Evolutionary conservation across 2,797 vertebrate genomes (phyloP), one percentile per base, ranked within the genome.

Genomic region (Merluccius polli): DNA sequence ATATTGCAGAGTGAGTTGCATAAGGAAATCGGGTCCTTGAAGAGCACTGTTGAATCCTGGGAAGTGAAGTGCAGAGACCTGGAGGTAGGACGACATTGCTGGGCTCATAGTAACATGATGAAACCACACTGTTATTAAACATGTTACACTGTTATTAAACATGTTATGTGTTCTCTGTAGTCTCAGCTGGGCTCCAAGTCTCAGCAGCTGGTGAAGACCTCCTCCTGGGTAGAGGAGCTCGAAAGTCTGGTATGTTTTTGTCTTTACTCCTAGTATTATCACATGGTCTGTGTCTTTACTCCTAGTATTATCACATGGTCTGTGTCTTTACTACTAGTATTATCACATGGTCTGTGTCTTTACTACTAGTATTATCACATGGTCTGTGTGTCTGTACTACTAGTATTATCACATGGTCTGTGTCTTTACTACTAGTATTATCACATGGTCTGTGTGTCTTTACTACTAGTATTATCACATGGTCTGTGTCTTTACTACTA

Each of bases 1-100:
- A 29, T 32, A 69, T 69, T 85, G 71, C 93, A 98, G 97, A 88
- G 82, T 35, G 94, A 96, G 80, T 83, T 97, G 82, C 88, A 92
- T 82, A 90, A 93, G 81, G 94, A 98, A 92, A 94, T 96, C 72
- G 82, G 89, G 74, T 89, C 30, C 38, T 87, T 97, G 91, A 96
- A 95, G 92, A 91, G 78, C 77, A 75, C 89, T 30, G 32, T 93
- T 69, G 90, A 94, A 71, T 92, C 92, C 77, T 92, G 93, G 73
- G 93, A 95, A 77, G 81, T 88, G 4, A 92, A 92, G 82, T 88
- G 91, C 77, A 90, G 90, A 73, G 93, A 96, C 75, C 93, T 97
- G 38, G 91, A 97, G 95, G 97, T 97, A 85, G 93, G 92, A 75
- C 13, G 73, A 48, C 29, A 6, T n/a, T 4, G 44, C 18, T 27